These are phyloP conservation scores for Tiliacea citrago DNA, from an alignment of 2,888 invertebrate species.

Conservation along the genomic window DNA sequence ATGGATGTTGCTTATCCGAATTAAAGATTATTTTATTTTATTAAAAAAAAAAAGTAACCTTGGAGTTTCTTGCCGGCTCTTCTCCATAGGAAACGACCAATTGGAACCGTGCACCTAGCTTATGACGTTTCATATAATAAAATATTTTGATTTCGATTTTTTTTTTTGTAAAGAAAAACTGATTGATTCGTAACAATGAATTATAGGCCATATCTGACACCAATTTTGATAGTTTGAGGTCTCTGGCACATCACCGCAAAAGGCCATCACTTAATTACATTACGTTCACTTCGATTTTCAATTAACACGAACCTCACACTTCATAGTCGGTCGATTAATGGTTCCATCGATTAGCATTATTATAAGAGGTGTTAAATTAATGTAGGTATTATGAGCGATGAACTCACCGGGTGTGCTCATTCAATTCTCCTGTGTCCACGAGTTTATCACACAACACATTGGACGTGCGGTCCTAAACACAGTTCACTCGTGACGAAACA, in stretches of 20 bases:
- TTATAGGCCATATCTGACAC: neutral
- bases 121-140: no score
- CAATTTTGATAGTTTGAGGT: neutral
- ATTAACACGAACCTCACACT: conserved; percentile 6
- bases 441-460: neutral
- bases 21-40: no score
- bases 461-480: neutral
- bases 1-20: no score
- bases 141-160: no score
- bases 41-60: no score
- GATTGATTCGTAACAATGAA: neutral
- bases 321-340: neutral
- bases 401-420: conserved; percentile 31
- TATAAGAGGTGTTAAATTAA: conserved; percentile 5
- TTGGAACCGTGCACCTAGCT: no score
- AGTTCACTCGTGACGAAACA: neutral
- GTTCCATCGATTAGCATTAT: conserved; percentile 7
- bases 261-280: neutral
- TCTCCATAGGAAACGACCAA: no score
- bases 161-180: no score
- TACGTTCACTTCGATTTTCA: neutral
- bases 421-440: neutral
- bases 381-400: conserved; percentile 2
- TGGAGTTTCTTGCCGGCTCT: no score
- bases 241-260: neutral